Evolutionary conservation across 2,888 invertebrate genomes (phyloP).

Genomic region (Myopa tessellatipennis): DNA sequence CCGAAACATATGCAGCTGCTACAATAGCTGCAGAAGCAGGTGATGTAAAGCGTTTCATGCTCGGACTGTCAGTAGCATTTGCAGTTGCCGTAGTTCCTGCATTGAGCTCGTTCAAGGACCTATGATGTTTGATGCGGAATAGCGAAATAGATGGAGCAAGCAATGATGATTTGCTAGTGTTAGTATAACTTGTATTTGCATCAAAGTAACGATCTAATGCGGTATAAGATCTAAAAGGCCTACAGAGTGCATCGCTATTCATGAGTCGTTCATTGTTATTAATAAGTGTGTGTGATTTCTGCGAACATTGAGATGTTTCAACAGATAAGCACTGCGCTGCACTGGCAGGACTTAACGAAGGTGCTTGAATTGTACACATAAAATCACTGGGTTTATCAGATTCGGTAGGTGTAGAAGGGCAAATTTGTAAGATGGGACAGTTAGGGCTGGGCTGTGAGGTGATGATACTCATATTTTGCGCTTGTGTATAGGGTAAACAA

Average conservation of each 20-base stretch:
- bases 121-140: slow-evolving; percentile 53
- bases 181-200: slow-evolving; percentile 29
- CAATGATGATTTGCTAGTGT: slow-evolving; percentile 62
- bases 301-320: background rate
- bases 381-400: slow-evolving; percentile 52
- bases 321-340: background rate
- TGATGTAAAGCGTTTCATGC: slow-evolving; percentile 55
- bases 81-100: slow-evolving; percentile 44
- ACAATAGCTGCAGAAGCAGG: slow-evolving; percentile 51
- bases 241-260: background rate
- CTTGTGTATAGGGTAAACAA: slow-evolving; percentile 3
- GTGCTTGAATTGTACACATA: too few relatives aligned
- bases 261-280: slow-evolving; percentile 7
- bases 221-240: background rate
- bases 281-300: background rate
- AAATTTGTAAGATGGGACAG: slow-evolving; percentile 59
- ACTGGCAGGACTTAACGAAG: background rate
- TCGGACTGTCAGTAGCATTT: slow-evolving; percentile 48
- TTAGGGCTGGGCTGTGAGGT: slow-evolving; percentile 45
- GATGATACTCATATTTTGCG: slow-evolving; percentile 19
- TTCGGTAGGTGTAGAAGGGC: slow-evolving; percentile 63
- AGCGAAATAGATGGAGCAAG: slow-evolving; percentile 66
- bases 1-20: slow-evolving; percentile 50
- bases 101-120: slow-evolving; percentile 60
- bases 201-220: slow-evolving; percentile 19